Conservation (phyloP, 2,797 vertebrate species). For the Falco concolor region DNA sequence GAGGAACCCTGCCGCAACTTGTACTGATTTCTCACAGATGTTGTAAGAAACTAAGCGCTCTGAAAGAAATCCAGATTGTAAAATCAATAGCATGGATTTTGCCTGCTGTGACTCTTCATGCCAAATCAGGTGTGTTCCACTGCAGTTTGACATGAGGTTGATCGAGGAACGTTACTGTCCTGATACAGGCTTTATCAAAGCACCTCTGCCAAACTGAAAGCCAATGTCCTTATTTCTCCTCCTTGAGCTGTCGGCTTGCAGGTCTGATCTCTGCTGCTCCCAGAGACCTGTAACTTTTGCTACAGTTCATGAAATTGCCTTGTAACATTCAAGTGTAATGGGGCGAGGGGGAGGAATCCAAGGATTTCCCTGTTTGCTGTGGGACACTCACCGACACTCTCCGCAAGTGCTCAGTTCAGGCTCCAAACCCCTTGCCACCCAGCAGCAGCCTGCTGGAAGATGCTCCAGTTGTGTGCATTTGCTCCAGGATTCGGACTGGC, state of each 20-base stretch:
- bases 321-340: fast-evolving
- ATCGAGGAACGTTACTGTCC: fast-evolving
- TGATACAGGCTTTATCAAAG: not conserved
- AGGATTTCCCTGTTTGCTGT: not conserved
- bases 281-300: not conserved
- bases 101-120: fast-evolving
- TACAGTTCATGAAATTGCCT: not conserved
- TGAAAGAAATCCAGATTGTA: not conserved
- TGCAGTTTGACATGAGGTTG: not conserved
- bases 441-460: not conserved
- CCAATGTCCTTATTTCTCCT: fast-evolving
- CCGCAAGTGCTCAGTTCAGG: not conserved
- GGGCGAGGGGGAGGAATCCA: not conserved
- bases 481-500: not conserved
- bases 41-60: not conserved
- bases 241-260: not conserved
- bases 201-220: not conserved
- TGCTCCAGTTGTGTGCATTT: not conserved
- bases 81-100: fast-evolving
- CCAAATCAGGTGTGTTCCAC: fast-evolving
- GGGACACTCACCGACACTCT: fast-evolving
- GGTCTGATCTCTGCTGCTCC: not conserved
- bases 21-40: not conserved
- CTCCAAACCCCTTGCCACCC: not conserved
- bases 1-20: fast-evolving